Evolutionary conservation across 2,113 vertebrate species (phyloP), one percentile per base, ranked within the genome.

Genomic region (Recurvirostra avosetta): DNA sequence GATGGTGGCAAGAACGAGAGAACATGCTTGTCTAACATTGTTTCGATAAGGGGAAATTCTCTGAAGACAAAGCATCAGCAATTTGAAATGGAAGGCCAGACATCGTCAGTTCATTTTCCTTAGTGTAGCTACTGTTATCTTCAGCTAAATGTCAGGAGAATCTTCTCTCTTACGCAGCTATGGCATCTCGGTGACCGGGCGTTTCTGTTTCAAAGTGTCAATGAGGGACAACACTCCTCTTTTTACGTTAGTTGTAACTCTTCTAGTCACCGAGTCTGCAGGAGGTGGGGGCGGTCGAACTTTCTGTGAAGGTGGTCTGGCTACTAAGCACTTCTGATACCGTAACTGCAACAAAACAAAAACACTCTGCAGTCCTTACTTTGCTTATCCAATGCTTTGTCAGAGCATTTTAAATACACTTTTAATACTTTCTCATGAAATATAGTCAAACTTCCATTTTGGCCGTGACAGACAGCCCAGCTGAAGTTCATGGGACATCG

Each of bases 201-300:
- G 99, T 97, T 99, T 99, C 98, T 99, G 98, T 99, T 99, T 99
- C 98, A 99, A 99, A 99, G 99, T 99, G 99, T 99, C 99, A 99
- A 99, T 99, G 97, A 99, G 99, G 80, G 99, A 99, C 95, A 99
- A 97, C 91, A 99, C 99, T 38, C 99, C 98, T 9, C 99, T 98
- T 95, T 99, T 99, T 41, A 99, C 99, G 4, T 99, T 99, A 78
- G 98, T 99, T 36, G 99, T 99, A 94, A 99, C 99, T 82, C 99
- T 98, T 32, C 99, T 98, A 32, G 99, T 99, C 98, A 99, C 97
- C 0, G 99, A 99, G 98, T 99, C 99, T 25, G 98, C 96, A 15
- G 99, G 98, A 34, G 98, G 98, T 5, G 99, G 98, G 26, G 99
- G 98, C 3, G 99, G 98, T 8, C 98, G 98, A 3, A 98, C 98